Base-by-base conservation (phyloP, 37 sponge, comb jelly and placozoan genomes). In the Eunapius fragilis region DNA sequence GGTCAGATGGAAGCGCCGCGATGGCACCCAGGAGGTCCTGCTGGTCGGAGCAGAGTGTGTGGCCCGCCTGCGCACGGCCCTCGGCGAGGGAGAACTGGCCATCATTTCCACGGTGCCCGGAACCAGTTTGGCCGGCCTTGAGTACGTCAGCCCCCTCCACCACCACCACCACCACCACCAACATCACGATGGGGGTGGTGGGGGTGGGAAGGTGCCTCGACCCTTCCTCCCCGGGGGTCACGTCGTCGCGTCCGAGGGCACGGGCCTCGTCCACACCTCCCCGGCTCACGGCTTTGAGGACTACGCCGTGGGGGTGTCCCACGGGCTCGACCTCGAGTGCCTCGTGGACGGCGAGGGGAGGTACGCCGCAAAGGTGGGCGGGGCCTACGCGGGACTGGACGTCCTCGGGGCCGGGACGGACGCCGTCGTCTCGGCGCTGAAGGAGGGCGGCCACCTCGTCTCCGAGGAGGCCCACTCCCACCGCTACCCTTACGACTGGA, bases 261-360 rank as follows among this genome's bases (percentile, higher is more conserved):
- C 96, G 68, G 98, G 98, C 10, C 87, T 97, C 0, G 98, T 97
- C 0, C 98, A 97, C 92, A 95, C 98, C 72, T 95, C 98, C 22
- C 98, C 98, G 0, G 89, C 94, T 19, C 98, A 97, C 67, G 98
- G 98, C 4, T 88, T 83, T 41, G 98, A 97, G 35, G 98, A 97
- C 72, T 91, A 95, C 68, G 31, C 47, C 41, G 76, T 97, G 49
- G 94, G 96, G 5, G n/a, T 84, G 38, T 30, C 76, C 70, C 74
- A 95, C 75, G 79, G 75, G 26, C 80, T 97, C 11, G 58, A 77
- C 10, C 73, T 95, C 33, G 86, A 84, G 37, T 93, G 96, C 85
- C 41, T 79, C 25, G 98, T 97, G 45, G 89, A 97, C 37, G 87
- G 85, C 12, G 30, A 93, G 70, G 98, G 98, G 17, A 70, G 37